Percentiles rank a stretch among this genome's conserved stretches.
Evolutionary conservation across 2,797 vertebrate species (phyloP).

Genomic region (Pachyuromys duprasi): DNA sequence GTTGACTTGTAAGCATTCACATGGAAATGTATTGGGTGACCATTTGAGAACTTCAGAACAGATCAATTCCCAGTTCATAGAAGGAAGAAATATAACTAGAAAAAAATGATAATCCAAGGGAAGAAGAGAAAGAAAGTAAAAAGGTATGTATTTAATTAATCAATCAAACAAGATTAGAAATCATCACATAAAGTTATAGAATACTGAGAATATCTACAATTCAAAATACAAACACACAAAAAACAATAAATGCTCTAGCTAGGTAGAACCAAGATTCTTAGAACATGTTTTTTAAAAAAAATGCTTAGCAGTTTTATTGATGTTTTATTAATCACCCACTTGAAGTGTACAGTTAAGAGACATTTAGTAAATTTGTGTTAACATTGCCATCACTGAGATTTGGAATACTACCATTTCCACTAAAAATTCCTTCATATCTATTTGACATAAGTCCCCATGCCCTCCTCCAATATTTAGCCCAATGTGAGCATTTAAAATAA

Average conservation of each 20-base stretch:
- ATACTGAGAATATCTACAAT: neutral
- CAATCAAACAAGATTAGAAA: neutral
- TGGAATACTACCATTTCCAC: neutral
- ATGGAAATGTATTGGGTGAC: neutral
- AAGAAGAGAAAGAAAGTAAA: neutral
- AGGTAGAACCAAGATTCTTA: neutral
- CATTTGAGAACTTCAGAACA: neutral
- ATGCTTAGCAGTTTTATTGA: neutral
- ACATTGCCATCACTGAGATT: neutral
- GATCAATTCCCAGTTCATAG: neutral
- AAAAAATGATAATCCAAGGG: neutral
- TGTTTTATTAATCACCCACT: neutral
- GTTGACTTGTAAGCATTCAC: neutral
- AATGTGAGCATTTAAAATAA: neutral
- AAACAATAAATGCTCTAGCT: conserved; percentile 6
- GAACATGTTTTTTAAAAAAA: neutral
- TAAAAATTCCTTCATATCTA: neutral
- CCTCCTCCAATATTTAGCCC: neutral
- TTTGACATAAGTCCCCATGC: neutral
- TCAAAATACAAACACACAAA: neutral
- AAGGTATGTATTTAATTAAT: neutral
- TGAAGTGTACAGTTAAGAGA: neutral
- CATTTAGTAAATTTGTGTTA: neutral
- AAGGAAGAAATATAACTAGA: neutral
- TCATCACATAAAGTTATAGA: conserved; percentile 1